These are phyloP conservation scores for Hypselothyrea guttata DNA, from an alignment of 2,888 invertebrate species.

Conservation along the genomic window DNA sequence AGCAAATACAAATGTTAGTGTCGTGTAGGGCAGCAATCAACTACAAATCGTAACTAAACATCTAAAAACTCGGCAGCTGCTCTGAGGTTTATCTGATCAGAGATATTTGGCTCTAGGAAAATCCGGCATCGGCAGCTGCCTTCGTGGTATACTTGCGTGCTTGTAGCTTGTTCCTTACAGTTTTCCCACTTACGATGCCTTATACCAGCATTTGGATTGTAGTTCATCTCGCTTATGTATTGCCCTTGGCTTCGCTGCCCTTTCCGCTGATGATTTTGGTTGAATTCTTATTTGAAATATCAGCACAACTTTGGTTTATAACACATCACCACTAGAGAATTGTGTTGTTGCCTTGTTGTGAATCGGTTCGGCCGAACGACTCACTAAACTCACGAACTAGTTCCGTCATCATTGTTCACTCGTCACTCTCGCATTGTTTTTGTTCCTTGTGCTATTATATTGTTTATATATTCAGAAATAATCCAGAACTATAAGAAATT, in stretches of 20 bases:
- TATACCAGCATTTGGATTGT: constrained; percentile 80
- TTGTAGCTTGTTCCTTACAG: constrained; percentile 80
- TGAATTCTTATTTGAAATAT: constrained; percentile 33
- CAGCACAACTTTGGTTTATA: constrained; percentile 55
- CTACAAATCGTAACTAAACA: constrained; percentile 17
- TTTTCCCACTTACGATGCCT: constrained; percentile 82
- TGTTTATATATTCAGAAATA: too few relatives aligned
- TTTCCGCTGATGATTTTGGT: neutral
- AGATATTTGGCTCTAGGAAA: constrained; percentile 2
- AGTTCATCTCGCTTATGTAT: constrained; percentile 72
- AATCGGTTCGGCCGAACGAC: too few relatives aligned
- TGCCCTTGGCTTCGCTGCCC: constrained; percentile 1
- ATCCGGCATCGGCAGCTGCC: constrained; percentile 21
- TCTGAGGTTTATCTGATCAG: constrained; percentile 27
- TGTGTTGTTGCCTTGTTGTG: too few relatives aligned
- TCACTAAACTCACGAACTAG: too few relatives aligned
- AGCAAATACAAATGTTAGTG: constrained; percentile 24
- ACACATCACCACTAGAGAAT: constrained; percentile 62
- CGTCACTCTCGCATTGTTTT: too few relatives aligned
- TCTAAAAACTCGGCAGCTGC: constrained; percentile 26
- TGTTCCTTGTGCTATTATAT: too few relatives aligned
- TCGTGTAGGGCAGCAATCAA: constrained; percentile 25
- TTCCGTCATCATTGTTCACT: too few relatives aligned
- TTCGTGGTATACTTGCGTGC: constrained; percentile 74
- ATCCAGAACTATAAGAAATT: too few relatives aligned